A percentile compares a stretch with the other conserved stretches of the same genome.
These are phyloP conservation scores for Melanostoma scalare DNA, from an alignment of 2,888 invertebrate genomes.

Conservation along the genomic window DNA sequence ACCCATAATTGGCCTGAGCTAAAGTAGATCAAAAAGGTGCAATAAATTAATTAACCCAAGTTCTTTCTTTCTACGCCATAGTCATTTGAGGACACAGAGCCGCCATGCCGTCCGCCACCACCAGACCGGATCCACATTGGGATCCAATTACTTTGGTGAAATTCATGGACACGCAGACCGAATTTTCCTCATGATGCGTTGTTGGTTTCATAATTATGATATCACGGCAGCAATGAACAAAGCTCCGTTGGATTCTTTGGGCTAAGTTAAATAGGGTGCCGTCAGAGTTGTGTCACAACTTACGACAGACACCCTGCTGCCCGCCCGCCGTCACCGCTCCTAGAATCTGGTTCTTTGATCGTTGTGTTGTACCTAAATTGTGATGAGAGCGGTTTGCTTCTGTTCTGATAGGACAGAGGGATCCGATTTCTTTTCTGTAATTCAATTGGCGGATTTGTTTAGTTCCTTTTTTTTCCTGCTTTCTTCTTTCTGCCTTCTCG, in stretches of 20 bases:
- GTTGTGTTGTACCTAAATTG: conserved; percentile 15
- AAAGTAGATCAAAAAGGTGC: conserved; percentile 72
- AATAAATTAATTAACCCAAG: conserved; percentile 67
- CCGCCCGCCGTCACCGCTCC: background rate
- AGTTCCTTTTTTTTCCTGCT: background rate
- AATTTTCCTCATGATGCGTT: conserved; percentile 35
- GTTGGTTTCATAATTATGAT: conserved; percentile 58
- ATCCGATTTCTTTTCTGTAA: conserved; percentile 48
- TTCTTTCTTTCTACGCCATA: conserved; percentile 24
- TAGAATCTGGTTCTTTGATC: conserved; percentile 52
- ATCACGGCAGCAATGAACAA: conserved; percentile 42
- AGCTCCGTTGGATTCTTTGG: conserved; percentile 9
- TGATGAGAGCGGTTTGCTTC: conserved; percentile 15
- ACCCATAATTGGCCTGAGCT: conserved; percentile 65
- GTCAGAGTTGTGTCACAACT: conserved; percentile 52
- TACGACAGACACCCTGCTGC: background rate
- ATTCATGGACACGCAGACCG: conserved; percentile 47
- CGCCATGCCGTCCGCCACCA: background rate
- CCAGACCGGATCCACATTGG: conserved; percentile 47
- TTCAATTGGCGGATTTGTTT: conserved; percentile 12
- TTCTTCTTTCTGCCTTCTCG: background rate
- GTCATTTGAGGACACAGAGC: background rate
- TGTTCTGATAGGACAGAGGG: background rate
- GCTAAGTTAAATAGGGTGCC: conserved; percentile 38
- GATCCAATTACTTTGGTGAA: conserved; percentile 60